These are phyloP conservation scores for Meloe dianella DNA, from an alignment of 2,888 invertebrate species.

Conservation along the genomic window DNA sequence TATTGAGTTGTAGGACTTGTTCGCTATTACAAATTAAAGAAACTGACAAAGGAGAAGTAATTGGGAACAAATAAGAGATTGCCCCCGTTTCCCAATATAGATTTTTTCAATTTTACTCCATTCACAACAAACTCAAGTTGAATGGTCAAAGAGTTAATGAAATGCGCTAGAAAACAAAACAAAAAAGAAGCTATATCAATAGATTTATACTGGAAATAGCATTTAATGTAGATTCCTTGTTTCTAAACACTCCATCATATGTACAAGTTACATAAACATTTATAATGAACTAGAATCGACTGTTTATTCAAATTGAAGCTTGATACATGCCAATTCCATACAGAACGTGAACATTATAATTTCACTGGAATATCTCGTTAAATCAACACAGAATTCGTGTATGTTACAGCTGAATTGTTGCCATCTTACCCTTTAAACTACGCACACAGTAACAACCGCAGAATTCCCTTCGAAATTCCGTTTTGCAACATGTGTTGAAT, in stretches of 20 bases:
- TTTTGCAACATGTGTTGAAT: not conserved
- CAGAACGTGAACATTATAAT: not conserved
- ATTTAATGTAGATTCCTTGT: not conserved
- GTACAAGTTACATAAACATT: not conserved
- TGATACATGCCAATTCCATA: not conserved
- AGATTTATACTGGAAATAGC: too few relatives aligned
- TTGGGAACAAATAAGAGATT: too few relatives aligned
- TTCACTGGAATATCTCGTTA: not conserved
- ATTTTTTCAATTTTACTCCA: too few relatives aligned
- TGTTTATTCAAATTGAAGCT: constrained; percentile 4
- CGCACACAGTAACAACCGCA: too few relatives aligned
- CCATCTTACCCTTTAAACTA: not conserved
- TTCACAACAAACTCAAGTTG: not conserved
- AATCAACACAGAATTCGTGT: not conserved
- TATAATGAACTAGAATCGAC: not conserved
- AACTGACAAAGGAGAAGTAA: too few relatives aligned
- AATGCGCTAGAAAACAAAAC: too few relatives aligned
- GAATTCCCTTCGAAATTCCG: too few relatives aligned
- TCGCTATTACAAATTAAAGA: too few relatives aligned
- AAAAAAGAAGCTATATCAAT: too few relatives aligned
- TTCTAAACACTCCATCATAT: not conserved
- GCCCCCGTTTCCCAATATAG: too few relatives aligned
- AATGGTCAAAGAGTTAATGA: not conserved
- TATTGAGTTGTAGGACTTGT: too few relatives aligned
- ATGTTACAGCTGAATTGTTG: not conserved